These are phyloP conservation scores for Acrocephalus scirpaceus DNA, from an alignment of 2,797 vertebrate genomes.

Conservation along the genomic window DNA sequence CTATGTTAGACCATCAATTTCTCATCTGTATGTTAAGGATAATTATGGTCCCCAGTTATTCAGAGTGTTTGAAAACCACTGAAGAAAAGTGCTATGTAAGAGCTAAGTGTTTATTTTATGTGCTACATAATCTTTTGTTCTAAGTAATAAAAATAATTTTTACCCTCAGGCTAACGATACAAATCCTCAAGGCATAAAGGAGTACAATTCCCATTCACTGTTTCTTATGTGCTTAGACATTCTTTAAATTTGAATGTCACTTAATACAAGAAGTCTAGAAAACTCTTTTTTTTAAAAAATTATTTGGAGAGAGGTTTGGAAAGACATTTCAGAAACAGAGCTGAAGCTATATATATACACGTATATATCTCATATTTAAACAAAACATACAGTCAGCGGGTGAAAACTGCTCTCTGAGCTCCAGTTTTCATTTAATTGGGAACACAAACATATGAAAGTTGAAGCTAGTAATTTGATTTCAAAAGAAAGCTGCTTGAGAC, in stretches of 20 bases:
- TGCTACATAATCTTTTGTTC: neutral
- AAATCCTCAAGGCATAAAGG: neutral
- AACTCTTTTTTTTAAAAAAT: neutral
- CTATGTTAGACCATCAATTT: neutral
- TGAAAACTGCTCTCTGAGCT: slow-evolving; percentile 43
- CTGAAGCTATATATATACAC: neutral
- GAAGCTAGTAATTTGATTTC: slow-evolving; percentile 62
- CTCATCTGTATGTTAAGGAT: neutral
- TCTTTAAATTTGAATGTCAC: neutral
- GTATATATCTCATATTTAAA: slow-evolving; percentile 12
- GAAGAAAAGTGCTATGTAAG: neutral
- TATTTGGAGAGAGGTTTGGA: neutral
- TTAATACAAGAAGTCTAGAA: neutral
- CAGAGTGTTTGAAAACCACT: neutral
- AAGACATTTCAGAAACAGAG: neutral
- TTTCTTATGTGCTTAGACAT: neutral
- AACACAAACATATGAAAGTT: slow-evolving; percentile 64
- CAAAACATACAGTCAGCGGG: slow-evolving; percentile 26
- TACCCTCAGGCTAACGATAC: accelerated
- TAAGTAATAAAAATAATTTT: neutral
- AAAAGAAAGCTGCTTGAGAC: slow-evolving; percentile 52
- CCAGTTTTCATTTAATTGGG: slow-evolving; percentile 63
- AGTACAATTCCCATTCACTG: neutral
- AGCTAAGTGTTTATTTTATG: slow-evolving; percentile 20
- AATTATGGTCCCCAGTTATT: neutral